Percentiles rank a stretch among this genome's conserved stretches.
These are phyloP conservation scores for Gortyna flavago DNA, from an alignment of 2,888 invertebrate species.

Conservation along the genomic window DNA sequence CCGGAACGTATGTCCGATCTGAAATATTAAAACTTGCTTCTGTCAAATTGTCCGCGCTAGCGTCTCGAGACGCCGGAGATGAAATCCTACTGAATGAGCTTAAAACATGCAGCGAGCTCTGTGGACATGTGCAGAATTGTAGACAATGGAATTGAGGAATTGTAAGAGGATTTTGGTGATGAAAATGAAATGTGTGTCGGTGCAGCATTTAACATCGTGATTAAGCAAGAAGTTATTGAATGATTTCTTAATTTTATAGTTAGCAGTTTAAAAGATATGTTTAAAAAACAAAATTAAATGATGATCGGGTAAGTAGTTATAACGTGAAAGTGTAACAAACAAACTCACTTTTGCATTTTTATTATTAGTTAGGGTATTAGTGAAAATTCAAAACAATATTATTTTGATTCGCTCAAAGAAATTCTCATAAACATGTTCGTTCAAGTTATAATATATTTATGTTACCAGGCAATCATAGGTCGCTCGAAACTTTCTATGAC, in stretches of 20 bases:
- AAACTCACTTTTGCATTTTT: too few relatives aligned
- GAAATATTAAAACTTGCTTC: constrained; percentile 61
- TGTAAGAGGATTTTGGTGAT: not conserved
- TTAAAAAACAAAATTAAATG: too few relatives aligned
- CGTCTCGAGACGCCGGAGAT: constrained; percentile 36
- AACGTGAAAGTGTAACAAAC: too few relatives aligned
- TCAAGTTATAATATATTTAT: not conserved
- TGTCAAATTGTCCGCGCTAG: constrained; percentile 44
- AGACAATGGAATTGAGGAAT: constrained; percentile 34
- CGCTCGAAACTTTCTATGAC: constrained; percentile 5
- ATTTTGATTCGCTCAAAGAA: not conserved
- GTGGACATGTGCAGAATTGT: not conserved
- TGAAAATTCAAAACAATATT: not conserved
- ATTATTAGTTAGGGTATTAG: too few relatives aligned
- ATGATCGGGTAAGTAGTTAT: too few relatives aligned
- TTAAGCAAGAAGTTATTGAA: not conserved
- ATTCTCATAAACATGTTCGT: not conserved
- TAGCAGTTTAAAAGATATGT: not conserved
- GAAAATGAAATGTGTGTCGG: constrained; percentile 4
- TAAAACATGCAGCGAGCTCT: constrained; percentile 19
- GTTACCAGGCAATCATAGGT: constrained; percentile 13
- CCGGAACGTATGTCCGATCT: constrained; percentile 50
- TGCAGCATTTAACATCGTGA: not conserved
- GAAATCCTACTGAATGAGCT: constrained; percentile 28
- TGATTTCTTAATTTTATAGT: not conserved